Base-by-base conservation (phyloP, 1,140 invertebrate genomes). In the Anastrepha ludens region DNA sequence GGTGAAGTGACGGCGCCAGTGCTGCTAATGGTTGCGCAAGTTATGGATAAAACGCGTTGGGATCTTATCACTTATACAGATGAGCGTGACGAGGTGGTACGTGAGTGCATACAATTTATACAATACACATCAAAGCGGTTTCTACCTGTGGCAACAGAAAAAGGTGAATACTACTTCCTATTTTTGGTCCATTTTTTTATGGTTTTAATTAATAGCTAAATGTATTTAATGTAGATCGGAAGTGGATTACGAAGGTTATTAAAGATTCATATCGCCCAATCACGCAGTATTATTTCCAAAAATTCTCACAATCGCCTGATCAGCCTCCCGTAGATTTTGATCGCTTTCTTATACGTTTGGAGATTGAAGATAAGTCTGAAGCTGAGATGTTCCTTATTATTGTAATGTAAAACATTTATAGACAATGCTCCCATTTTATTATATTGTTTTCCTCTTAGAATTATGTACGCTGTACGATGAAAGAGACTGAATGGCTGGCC, bases 231-330 rank as follows among this genome's bases (percentile, higher is more conserved):
- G 50, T 58, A 88, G 89, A 89, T 81, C 89, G 89, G 55, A 87
- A 87, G 87, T 90, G 89, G 89, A 89, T 90, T 62, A 87, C 85
- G 13, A 81, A 86, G 60, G 88, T 87, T n/a, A 88, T 90, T 3
- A 86, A 86, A 17, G 78, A 88, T 15, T 86, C 86, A 50, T 89
- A 86, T 65, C 67, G 87, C 3, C 88, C 85, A 2, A 13, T 89
- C 3, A 90, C 89, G 1, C 89, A 89, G 60, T 90, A 88, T 65
- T 90, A 90, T 55, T 90, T 89, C 59, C 89, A 90, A 88, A 90
- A 88, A 78, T 89, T 88, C 81, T 86, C 88, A 13, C 67, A 88
- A 39, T 58, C 70, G 13, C 64, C 62, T 11, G 87, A 87, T 39
- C 65, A 88, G 87, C 67, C 50, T 86, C 50, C 87, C 13, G 86